Evolutionary conservation across 2,113 vertebrate species (phyloP), one percentile per base, ranked within the genome.

Genomic region (Trogon melanurus): DNA sequence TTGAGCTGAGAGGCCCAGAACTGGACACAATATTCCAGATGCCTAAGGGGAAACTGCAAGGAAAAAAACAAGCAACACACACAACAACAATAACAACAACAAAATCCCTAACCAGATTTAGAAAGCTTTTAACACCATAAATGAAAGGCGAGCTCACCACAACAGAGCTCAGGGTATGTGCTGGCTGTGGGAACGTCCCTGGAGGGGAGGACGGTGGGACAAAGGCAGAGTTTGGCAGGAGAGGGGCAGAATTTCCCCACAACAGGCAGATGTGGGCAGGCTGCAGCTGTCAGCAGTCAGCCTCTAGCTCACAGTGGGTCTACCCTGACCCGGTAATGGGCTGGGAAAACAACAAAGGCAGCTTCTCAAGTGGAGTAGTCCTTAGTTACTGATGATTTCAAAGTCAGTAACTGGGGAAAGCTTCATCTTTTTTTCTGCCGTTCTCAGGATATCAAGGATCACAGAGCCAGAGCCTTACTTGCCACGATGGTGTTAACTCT

Each of bases 91-190:
- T 41, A 27, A 9, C 17, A 30, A 36, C 15, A 76, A 57, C 27
- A 20, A 25, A 20, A 65, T 44, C 18, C 27, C 36, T 34, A 47
- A 10, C 14, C 62, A 65, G n/a, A 82, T 71, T 82, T 88, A 91
- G 62, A 93, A 95, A 87, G 91, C 88, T 95, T 95, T 93, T 97
- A 79, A 94, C 78, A 74, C 62, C 41, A 29, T 36, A 93, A 91
- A 91, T 91, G 79, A 85, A 91, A 92, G 65, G 56, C 13, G 13
- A 93, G 82, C 47, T 91, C 79, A 48, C 93, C 92, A 89, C 89
- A 91, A 90, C 72, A 95, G 82, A 96, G 76, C 83, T 65, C 32
- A 44, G 75, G 75, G 48, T 85, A 48, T 48, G 71, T 21, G 58
- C 44, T 88, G 86, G 60, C 66, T 78, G 58, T 91, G 78, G 70